Conservation (phyloP, 1,140 invertebrate species). For the Halotydeus destructor region DNA sequence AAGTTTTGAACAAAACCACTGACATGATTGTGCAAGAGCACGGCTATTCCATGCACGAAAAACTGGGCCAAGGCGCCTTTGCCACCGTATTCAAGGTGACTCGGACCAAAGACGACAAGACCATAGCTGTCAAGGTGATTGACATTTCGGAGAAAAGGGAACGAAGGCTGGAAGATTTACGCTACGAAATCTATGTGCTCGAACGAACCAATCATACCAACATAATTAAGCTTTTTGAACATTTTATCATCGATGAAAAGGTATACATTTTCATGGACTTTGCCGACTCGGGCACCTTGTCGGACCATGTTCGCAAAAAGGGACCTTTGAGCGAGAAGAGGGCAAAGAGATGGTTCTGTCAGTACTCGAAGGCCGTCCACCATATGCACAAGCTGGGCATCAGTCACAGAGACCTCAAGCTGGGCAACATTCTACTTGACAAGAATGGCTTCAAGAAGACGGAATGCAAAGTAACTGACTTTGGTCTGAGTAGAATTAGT, state of each 20-base stretch:
- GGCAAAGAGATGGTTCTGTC: conserved; percentile 3
- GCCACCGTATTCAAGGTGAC: conserved; percentile 7
- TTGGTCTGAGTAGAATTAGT: conserved; percentile 13
- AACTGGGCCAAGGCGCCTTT: conserved; percentile 11
- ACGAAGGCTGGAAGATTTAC: conserved; percentile 1
- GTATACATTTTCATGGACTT: conserved; percentile 15
- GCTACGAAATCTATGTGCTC: conserved; percentile 12
- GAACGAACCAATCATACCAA: conserved; percentile 9
- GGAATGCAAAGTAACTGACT: conserved; percentile 12
- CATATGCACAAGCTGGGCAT: conserved; percentile 33
- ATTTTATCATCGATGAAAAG: conserved; percentile 13
- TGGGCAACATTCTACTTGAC: conserved; percentile 40
- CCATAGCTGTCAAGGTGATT: conserved; percentile 11
- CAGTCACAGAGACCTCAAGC: conserved; percentile 43
- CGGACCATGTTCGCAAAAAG: conserved; percentile 7
- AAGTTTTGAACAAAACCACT: conserved; percentile 1
- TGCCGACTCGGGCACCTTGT: conserved; percentile 8
- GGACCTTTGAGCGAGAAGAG: conserved; percentile 3
- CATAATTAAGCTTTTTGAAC: conserved; percentile 13
- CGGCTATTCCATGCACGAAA: conserved; percentile 4
- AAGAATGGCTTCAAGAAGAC: too few species aligned
- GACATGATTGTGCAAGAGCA: conserved; percentile 2
- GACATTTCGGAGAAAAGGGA: conserved; percentile 4
- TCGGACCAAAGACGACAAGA: not conserved
- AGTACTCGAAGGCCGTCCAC: conserved; percentile 8